These are phyloP conservation scores for Himalopsyche anomala DNA, from an alignment of 2,888 invertebrate genomes.

Conservation along the genomic window DNA sequence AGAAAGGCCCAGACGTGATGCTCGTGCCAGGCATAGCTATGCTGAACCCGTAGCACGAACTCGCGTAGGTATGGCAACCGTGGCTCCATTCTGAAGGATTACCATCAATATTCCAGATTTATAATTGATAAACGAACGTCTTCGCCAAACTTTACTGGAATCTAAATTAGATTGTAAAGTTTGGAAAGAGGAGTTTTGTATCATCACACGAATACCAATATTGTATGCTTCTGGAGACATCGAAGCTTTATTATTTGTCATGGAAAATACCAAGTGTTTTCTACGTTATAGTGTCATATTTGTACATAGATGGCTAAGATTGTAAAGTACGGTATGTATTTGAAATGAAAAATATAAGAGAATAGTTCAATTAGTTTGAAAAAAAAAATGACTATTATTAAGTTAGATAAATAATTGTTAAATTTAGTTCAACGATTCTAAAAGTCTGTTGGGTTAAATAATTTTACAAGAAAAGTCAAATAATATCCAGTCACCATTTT, in stretches of 20 bases:
- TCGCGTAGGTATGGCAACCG: constrained; percentile 72
- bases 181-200: neutral
- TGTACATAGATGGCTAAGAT: constrained; percentile 14
- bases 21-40: constrained; percentile 80
- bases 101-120: neutral
- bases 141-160: neutral
- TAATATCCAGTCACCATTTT: too few relatives aligned
- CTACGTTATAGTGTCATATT: neutral
- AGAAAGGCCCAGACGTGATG: constrained; percentile 63
- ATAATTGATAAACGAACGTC: neutral
- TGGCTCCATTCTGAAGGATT: constrained; percentile 73
- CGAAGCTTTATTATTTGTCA: constrained; percentile 21
- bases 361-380: too few relatives aligned
- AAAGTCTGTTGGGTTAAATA: too few relatives aligned
- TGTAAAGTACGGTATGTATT: neutral
- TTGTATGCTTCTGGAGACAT: neutral
- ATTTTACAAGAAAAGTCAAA: too few relatives aligned
- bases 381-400: too few relatives aligned
- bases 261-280: neutral
- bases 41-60: constrained; percentile 80
- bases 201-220: neutral
- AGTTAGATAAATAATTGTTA: too few relatives aligned
- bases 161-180: neutral
- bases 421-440: too few relatives aligned
- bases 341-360: too few relatives aligned